Evolutionary conservation across 2,113 vertebrate species (phyloP), one percentile per base, ranked within the genome.

Genomic region (Pholis gunnellus): DNA sequence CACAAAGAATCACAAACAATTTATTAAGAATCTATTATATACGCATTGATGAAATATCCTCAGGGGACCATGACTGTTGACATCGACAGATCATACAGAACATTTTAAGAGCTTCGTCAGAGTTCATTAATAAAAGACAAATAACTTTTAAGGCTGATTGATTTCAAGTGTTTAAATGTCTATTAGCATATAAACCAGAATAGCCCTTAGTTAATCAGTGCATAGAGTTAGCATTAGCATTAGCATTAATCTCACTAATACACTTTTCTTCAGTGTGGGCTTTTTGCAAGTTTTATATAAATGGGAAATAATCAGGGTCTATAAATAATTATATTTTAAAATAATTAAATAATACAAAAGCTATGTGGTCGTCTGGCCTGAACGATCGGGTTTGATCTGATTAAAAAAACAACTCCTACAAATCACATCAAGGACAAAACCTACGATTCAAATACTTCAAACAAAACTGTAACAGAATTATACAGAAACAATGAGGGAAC

Each of bases 141-240:
- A 60, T 25, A 34, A 63, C 29, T 22, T 63, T 7, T 27, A 82
- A 77, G 48, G 25, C 31, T 63, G 57, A 66, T 5, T 65, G 46
- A 50, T 54, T 82, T 65, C 1, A 63, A 38, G 9, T 13, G 44
- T 57, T 31, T 60, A 31, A 52, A 74, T 17, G 20, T 74, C 6
- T 36, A 36, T 65, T 10, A 72, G 20, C 20, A 52, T 52, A 65
- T 5, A 5, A 14, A 63, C 14, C 15, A 14, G 18, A 56, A 40
- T 4, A 77, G 46, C 52, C 15, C 50, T 61, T 40, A n/a, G 14
- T 64, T 75, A 72, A 87, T 81, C 31, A 68, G 52, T 81, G 77
- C 69, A 85, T 90, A 87, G 59, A 74, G 67, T 71, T 72, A 77
- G 69, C 44, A 74, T 72, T 72, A 77, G 69, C 44, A 74, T 72